Evolutionary conservation across 2,797 vertebrate genomes (phyloP).

Genomic region (Botia almorhae): DNA sequence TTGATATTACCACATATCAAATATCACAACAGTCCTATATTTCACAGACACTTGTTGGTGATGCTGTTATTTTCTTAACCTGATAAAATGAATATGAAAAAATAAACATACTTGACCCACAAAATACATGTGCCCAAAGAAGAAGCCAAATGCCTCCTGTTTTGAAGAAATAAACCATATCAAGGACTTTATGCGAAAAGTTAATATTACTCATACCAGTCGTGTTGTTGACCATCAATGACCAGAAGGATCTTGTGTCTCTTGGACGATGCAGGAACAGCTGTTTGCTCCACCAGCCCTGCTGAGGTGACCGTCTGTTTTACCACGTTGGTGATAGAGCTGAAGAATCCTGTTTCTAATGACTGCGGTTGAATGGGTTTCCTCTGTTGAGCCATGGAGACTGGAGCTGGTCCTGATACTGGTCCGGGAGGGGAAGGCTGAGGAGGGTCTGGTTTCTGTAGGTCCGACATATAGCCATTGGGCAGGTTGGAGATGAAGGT

Average conservation of each 20-base stretch:
- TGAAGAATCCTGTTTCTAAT: constrained; percentile 89
- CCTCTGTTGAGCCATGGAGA: constrained; percentile 74
- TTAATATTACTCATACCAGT: constrained; percentile 84
- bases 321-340: constrained; percentile 94
- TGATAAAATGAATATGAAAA: too few relatives aligned
- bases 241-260: constrained; percentile 94
- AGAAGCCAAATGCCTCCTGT: too few relatives aligned
- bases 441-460: constrained; percentile 91
- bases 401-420: constrained; percentile 56
- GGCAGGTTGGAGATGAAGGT: constrained; percentile 98
- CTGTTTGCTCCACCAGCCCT: constrained; percentile 87
- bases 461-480: constrained; percentile 97
- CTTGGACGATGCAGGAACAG: constrained; percentile 79
- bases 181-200: background rate
- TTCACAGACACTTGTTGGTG: too few relatives aligned
- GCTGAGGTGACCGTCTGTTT: constrained; percentile 96
- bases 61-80: too few relatives aligned
- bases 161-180: too few relatives aligned
- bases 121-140: too few relatives aligned
- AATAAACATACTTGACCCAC: too few relatives aligned
- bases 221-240: constrained; percentile 90
- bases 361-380: constrained; percentile 76
- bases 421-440: constrained; percentile 76
- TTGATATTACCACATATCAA: too few relatives aligned
- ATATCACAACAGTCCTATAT: too few relatives aligned